Evolutionary conservation across 2,888 invertebrate genomes (phyloP).

Genomic region (Creontiades dilutus): DNA sequence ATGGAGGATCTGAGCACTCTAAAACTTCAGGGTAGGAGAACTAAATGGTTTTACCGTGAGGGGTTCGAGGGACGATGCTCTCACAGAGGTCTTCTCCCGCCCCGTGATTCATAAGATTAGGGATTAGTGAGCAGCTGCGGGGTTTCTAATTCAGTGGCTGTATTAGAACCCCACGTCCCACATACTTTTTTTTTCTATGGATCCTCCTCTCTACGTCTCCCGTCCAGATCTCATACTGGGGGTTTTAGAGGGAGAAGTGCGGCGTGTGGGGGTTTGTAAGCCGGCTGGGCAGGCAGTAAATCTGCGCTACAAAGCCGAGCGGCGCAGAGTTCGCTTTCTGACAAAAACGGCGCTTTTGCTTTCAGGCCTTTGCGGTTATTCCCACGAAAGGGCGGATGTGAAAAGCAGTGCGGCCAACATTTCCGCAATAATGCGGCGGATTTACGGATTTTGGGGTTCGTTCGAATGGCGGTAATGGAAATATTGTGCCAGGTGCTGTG

Average conservation of each 20-base stretch:
- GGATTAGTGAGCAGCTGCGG: constrained; percentile 71
- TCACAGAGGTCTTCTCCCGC: constrained; percentile 43
- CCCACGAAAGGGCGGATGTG: background rate
- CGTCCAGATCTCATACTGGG: background rate
- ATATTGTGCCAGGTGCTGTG: too few relatives aligned
- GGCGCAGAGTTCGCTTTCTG: background rate
- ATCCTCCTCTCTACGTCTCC: background rate
- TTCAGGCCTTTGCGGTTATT: background rate
- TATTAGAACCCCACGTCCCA: constrained; percentile 72
- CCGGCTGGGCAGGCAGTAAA: constrained; percentile 42
- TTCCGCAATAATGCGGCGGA: background rate
- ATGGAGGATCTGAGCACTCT: constrained; percentile 15
- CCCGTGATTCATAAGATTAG: constrained; percentile 70
- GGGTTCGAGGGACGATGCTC: constrained; percentile 46
- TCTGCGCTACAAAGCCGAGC: constrained; percentile 39
- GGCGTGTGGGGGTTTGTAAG: background rate
- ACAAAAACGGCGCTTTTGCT: background rate
- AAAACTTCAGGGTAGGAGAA: constrained; percentile 45
- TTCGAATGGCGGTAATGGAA: too few relatives aligned
- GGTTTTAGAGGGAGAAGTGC: background rate
- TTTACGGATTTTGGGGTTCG: too few relatives aligned
- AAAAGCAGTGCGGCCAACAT: background rate
- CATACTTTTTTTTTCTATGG: constrained; percentile 64
- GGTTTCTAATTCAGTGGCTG: constrained; percentile 70
- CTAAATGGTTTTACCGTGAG: constrained; percentile 56